Conservation (phyloP, 1,140 invertebrate genomes). For the Stegodyphus mimosarum region DNA sequence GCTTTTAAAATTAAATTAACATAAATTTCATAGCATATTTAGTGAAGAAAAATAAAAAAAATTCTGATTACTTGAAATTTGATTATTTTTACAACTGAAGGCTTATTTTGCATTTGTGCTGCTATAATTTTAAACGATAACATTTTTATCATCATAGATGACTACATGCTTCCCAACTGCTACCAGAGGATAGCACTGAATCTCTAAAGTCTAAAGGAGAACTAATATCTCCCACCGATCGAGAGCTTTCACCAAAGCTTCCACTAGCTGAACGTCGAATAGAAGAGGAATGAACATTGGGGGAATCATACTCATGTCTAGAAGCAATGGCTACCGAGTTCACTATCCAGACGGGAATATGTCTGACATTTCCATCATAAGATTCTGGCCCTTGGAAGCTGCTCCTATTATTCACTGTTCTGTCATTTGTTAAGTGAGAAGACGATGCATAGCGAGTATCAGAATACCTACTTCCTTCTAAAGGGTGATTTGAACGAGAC, state of each 20-base stretch:
- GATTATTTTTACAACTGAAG: too few relatives aligned
- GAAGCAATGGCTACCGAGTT: conserved; percentile 30
- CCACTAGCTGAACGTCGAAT: conserved; percentile 34
- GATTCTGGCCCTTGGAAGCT: neutral
- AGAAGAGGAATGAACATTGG: conserved; percentile 14
- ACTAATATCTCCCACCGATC: conserved; percentile 45
- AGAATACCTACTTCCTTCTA: neutral
- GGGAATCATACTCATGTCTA: conserved; percentile 30
- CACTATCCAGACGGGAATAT: conserved; percentile 53
- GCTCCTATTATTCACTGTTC: conserved; percentile 22
- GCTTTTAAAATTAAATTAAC: too few relatives aligned
- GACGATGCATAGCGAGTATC: conserved; percentile 51
- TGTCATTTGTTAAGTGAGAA: conserved; percentile 13
- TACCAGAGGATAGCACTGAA: conserved; percentile 55
- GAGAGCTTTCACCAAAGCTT: conserved; percentile 34
- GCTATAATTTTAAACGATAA: neutral
- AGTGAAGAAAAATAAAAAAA: too few relatives aligned
- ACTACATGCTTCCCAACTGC: conserved; percentile 57
- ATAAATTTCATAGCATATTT: too few relatives aligned
- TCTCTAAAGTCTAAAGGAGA: conserved; percentile 57
- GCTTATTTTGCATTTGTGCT: too few relatives aligned
- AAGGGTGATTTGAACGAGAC: conserved; percentile 4
- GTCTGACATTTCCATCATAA: conserved; percentile 7
- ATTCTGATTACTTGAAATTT: too few relatives aligned
- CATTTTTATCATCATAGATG: conserved; percentile 48